A percentile compares a stretch with the other conserved stretches of the same genome.
phyloP scores from a whole-genome alignment of 35 echinoderm and acorn worm species.

The Strongylocentrotus purpuratus region DNA sequence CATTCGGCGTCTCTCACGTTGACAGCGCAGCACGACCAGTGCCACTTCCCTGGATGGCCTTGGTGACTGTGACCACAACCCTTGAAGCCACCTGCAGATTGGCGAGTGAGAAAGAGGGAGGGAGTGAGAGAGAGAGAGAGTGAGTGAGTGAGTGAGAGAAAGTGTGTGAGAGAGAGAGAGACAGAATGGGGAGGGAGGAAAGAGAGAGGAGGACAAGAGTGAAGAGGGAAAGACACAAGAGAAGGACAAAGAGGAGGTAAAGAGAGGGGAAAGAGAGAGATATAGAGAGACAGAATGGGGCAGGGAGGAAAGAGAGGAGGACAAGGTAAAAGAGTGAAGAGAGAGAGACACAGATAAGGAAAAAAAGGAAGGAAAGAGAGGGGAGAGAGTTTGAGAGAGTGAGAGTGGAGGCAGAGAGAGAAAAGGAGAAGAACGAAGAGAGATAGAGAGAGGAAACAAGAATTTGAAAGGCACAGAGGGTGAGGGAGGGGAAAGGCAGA shows the following conservation, averaged over 20 bases:
- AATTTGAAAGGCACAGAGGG: no score
- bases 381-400: neutral
- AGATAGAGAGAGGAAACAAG: no score
- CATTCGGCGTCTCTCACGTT: slow-evolving; percentile 65
- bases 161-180: no score
- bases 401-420: neutral
- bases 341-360: neutral
- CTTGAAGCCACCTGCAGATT: slow-evolving; percentile 86
- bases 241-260: no score
- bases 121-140: neutral
- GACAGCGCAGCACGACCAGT: slow-evolving; percentile 94
- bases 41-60: slow-evolving; percentile 81
- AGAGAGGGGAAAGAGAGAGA: no score
- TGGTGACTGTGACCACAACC: slow-evolving; percentile 92
- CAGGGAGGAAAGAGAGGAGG: neutral
- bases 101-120: neutral
- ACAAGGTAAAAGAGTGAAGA: neutral
- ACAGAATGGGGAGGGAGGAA: no score
- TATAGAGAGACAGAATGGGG: no score
- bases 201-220: no score
- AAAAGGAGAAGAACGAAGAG: neutral
- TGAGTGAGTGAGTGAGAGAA: no score
- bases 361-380: neutral
- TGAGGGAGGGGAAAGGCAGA: no score
- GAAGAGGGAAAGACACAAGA: no score